phyloP scores from a whole-genome alignment of 2,113 vertebrate species.

The Xenus cinereus region DNA sequence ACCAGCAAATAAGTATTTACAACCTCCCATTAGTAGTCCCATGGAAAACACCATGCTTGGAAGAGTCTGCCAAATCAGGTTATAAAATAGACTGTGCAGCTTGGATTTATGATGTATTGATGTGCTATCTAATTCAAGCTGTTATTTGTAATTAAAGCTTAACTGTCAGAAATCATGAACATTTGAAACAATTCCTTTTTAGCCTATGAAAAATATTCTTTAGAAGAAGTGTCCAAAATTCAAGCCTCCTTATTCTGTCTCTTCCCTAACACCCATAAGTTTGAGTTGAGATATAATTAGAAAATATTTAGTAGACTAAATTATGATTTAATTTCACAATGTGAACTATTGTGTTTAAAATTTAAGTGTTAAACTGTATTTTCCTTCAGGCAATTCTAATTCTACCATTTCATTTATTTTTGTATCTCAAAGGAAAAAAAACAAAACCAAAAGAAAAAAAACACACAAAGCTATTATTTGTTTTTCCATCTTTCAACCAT shows the following conservation, averaged over 20 bases:
- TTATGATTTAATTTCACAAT: background rate
- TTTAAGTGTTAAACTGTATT: background rate
- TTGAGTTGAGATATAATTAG: background rate
- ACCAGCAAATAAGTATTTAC: background rate
- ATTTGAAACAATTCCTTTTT: background rate
- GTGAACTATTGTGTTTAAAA: background rate
- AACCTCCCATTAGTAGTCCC: background rate
- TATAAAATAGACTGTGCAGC: background rate
- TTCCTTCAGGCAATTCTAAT: background rate
- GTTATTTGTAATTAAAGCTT: background rate
- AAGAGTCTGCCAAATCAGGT: background rate
- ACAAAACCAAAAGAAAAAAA: rapidly evolving
- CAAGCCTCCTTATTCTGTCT: background rate
- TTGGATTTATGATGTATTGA: background rate
- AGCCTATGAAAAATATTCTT: background rate
- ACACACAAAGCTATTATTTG: background rate
- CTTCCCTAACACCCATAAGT: background rate
- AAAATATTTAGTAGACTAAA: background rate
- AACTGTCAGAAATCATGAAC: background rate
- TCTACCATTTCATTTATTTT: background rate
- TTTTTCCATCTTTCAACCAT: background rate
- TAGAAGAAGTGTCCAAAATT: background rate
- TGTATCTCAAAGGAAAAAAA: background rate
- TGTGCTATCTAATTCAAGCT: background rate
- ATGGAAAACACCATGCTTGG: background rate